phyloP scores from a whole-genome alignment of 2,888 invertebrate genomes.

The Theretra japonica region DNA sequence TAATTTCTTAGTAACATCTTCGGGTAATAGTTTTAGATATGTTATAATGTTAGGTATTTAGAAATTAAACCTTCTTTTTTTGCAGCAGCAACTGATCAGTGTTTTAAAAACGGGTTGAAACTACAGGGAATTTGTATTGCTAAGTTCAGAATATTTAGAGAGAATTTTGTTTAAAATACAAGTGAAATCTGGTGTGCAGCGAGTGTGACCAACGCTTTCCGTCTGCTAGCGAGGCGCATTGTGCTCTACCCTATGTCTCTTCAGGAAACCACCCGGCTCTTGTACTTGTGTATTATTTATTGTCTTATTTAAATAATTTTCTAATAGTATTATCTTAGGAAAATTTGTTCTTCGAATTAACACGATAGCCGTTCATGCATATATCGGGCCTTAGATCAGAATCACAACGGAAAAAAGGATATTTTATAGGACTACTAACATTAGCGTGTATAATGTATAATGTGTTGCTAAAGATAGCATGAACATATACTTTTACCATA shows the following conservation, averaged over 20 bases:
- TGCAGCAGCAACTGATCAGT: no score
- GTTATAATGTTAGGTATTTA: no score
- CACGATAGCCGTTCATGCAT: neutral
- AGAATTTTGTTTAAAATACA: conserved; percentile 13
- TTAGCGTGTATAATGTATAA: no score
- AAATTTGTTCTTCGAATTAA: neutral
- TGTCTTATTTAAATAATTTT: conserved; percentile 16
- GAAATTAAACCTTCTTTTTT: no score
- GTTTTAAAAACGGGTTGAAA: neutral
- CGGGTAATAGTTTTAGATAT: no score
- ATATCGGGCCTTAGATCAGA: neutral
- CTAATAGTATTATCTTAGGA: conserved; percentile 12
- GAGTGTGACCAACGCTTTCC: conserved; percentile 71
- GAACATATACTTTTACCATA: no score
- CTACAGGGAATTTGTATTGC: neutral
- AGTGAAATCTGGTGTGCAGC: conserved; percentile 27
- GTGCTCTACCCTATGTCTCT: conserved; percentile 65
- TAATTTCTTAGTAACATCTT: no score
- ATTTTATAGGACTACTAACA: no score
- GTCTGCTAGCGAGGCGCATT: conserved; percentile 63
- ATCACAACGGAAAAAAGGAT: no score
- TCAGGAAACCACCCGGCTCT: conserved; percentile 49
- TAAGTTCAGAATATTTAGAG: neutral
- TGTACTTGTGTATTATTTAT: conserved; percentile 20
- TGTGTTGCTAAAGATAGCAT: no score